Conservation (phyloP, 2,797 vertebrate species). For the Takifugu ocellatus region DNA sequence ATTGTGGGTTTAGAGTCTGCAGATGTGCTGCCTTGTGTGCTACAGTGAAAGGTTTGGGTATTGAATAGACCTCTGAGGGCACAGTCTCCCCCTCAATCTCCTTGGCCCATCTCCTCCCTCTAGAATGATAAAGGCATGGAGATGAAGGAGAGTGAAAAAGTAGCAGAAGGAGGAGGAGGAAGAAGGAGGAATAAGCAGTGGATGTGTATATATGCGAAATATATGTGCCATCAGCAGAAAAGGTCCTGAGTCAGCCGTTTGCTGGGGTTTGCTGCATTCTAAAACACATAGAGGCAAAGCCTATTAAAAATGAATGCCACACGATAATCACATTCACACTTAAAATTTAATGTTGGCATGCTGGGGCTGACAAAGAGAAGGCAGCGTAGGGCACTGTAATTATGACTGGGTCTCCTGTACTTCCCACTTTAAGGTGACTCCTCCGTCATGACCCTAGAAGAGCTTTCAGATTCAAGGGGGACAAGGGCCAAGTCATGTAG, state of each 20-base stretch:
- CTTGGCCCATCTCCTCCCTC: constrained; percentile 46
- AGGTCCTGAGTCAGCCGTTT: constrained; percentile 76
- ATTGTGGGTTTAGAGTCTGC: constrained; percentile 43
- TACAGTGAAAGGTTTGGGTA: constrained; percentile 34
- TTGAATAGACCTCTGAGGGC: constrained; percentile 54
- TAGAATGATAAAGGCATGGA: constrained; percentile 59
- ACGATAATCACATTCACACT: constrained; percentile 83
- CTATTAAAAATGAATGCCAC: constrained; percentile 86
- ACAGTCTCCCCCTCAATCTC: constrained; percentile 45
- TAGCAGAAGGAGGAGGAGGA: constrained; percentile 45
- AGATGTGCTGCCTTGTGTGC: constrained; percentile 18
- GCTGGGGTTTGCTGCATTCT: constrained; percentile 76
- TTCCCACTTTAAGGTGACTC: constrained; percentile 49
- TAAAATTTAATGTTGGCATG: constrained; percentile 81
- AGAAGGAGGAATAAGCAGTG: constrained; percentile 71
- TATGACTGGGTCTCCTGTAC: constrained; percentile 59
- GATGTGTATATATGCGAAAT: constrained; percentile 77
- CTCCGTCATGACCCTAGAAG: constrained; percentile 38
- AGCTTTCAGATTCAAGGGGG: constrained; percentile 43
- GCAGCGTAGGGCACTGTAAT: constrained; percentile 58
- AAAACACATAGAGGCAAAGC: constrained; percentile 83
- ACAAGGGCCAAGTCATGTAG: constrained; percentile 37
- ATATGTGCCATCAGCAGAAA: constrained; percentile 79
- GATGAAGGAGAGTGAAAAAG: constrained; percentile 48
- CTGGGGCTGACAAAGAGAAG: constrained; percentile 72